Conservation (phyloP, 2,888 invertebrate species). For the Apamea anceps region DNA sequence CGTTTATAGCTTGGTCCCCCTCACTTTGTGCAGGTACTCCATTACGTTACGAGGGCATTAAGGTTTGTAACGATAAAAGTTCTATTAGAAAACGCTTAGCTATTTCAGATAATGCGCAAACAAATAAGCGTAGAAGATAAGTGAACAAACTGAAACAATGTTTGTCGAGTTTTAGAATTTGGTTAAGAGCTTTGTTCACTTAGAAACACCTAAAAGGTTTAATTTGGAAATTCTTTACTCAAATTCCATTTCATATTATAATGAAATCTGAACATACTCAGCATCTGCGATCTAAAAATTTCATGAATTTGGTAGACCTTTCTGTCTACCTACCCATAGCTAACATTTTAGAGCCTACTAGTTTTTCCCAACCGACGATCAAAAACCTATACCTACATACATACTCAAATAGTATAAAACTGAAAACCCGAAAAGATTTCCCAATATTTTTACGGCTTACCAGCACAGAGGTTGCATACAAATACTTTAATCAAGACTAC, state of each 20-base stretch:
- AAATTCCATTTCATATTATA: slow-evolving; percentile 4
- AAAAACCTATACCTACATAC: neutral
- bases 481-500: slow-evolving; percentile 47
- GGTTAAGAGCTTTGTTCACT: slow-evolving; percentile 5
- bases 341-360: neutral
- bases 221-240: neutral
- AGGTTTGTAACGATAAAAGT: slow-evolving; percentile 51
- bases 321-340: neutral
- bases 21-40: slow-evolving; percentile 46
- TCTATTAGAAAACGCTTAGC: slow-evolving; percentile 59
- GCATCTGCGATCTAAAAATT: neutral
- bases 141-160: slow-evolving; percentile 28
- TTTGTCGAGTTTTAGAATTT: slow-evolving; percentile 16
- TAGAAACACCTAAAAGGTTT: slow-evolving; percentile 21
- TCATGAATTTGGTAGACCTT: neutral
- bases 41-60: slow-evolving; percentile 46
- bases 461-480: slow-evolving; percentile 38
- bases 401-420: neutral
- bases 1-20: slow-evolving; percentile 18
- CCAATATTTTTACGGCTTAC: slow-evolving; percentile 22
- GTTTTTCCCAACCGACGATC: neutral
- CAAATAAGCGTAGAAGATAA: slow-evolving; percentile 42
- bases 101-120: slow-evolving; percentile 41
- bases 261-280: neutral
- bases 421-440: slow-evolving; percentile 30